These are phyloP conservation scores for Nemotelus pantherinus DNA, from an alignment of 2,888 invertebrate genomes.

Conservation along the genomic window DNA sequence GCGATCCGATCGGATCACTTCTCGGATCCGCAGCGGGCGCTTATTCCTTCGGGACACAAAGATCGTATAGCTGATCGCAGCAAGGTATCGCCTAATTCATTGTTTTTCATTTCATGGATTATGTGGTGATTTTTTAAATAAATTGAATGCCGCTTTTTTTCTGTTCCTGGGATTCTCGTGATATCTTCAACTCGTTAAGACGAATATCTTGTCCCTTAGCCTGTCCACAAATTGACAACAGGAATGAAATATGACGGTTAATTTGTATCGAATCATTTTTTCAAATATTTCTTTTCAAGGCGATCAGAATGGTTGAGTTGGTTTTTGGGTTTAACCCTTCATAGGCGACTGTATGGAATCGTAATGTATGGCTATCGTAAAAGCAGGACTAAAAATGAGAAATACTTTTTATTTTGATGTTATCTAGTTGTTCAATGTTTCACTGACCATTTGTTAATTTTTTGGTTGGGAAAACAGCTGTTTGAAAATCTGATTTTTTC, in stretches of 20 bases:
- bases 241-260: constrained; percentile 54
- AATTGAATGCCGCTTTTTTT: constrained; percentile 46
- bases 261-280: constrained; percentile 54
- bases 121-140: constrained; percentile 41
- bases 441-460: too few species aligned
- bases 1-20: constrained; percentile 30
- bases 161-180: constrained; percentile 45
- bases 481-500: too few species aligned
- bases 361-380: too few species aligned
- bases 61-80: constrained; percentile 3
- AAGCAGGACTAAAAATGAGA: too few species aligned
- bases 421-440: too few species aligned
- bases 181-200: constrained; percentile 51
- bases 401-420: too few species aligned
- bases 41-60: constrained; percentile 15
- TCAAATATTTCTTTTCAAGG: constrained; percentile 48
- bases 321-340: constrained; percentile 31
- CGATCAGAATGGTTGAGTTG: constrained; percentile 8
- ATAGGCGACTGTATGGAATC: neutral
- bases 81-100: constrained; percentile 43
- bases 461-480: too few species aligned
- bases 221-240: constrained; percentile 53
- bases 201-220: constrained; percentile 32
- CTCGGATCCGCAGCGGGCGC: constrained; percentile 35
- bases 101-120: constrained; percentile 31